phyloP scores from a whole-genome alignment of 2,888 invertebrate genomes.

The Branchinecta sandiegonensis region DNA sequence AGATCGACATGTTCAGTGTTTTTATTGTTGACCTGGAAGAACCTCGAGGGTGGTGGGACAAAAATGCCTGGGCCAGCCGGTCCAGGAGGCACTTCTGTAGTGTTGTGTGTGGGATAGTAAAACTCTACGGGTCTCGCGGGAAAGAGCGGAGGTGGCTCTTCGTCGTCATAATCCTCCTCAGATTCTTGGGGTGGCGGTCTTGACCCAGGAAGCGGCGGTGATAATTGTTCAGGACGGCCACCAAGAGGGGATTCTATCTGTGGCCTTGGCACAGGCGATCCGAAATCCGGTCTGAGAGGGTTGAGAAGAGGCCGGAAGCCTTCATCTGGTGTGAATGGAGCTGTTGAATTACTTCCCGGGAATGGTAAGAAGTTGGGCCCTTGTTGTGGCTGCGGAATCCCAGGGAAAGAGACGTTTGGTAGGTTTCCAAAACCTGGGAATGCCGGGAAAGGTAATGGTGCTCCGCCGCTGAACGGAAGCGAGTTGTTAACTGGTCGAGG shows the following conservation, averaged over 20 bases:
- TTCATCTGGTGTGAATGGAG: not conserved
- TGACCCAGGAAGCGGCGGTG: not conserved
- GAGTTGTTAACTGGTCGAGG: not conserved
- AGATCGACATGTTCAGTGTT: not conserved
- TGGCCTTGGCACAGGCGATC: not conserved
- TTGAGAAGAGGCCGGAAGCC: not conserved
- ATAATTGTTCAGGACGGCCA: too few relatives aligned
- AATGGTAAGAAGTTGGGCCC: not conserved
- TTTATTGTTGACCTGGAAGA: constrained; percentile 9
- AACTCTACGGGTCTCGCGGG: constrained; percentile 22
- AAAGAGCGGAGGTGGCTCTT: constrained; percentile 20
- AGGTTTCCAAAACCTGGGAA: not conserved
- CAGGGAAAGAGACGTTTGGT: not conserved
- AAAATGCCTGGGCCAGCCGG: constrained; percentile 23
- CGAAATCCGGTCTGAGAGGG: not conserved
- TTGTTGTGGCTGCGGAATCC: not conserved
- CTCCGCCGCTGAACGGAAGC: not conserved
- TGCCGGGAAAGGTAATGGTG: not conserved
- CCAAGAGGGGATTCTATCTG: not conserved
- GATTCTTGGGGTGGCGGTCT: constrained; percentile 15
- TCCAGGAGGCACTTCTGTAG: constrained; percentile 22
- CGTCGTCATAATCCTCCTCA: constrained; percentile 16
- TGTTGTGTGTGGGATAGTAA: constrained; percentile 22
- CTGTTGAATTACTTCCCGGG: not conserved
- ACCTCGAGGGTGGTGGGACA: constrained; percentile 22